Percentiles rank a stretch among this genome's conserved stretches.
Evolutionary conservation across 2,797 vertebrate genomes (phyloP).

Genomic region (Erethizon dorsatum): DNA sequence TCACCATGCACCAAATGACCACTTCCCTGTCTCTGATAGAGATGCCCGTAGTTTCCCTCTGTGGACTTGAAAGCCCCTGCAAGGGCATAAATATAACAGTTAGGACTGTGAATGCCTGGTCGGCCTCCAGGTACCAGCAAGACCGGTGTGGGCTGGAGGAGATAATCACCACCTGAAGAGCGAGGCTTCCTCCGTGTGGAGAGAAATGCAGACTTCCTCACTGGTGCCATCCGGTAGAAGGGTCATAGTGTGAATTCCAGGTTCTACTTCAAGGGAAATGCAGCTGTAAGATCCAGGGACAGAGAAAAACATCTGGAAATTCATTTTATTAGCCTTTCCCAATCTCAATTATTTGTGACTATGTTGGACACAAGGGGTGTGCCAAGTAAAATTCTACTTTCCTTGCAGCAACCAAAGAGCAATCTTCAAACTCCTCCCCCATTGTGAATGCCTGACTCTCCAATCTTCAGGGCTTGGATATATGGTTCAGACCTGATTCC

Average conservation of each 20-base stretch:
- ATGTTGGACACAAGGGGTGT: not conserved
- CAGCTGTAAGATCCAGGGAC: not conserved
- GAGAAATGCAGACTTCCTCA: not conserved
- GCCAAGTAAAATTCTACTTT: not conserved
- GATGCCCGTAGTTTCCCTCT: not conserved
- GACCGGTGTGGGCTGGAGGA: not conserved
- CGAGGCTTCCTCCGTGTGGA: not conserved
- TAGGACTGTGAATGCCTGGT: not conserved
- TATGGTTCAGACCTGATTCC: not conserved
- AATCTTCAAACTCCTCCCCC: not conserved
- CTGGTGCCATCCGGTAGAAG: not conserved
- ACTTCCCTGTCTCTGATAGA: not conserved
- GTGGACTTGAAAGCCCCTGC: not conserved
- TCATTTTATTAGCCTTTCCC: not conserved
- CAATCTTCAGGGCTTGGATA: not conserved
- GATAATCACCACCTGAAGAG: not conserved
- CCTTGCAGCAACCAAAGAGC: not conserved
- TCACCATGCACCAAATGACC: not conserved
- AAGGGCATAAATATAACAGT: not conserved
- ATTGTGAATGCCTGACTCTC: not conserved
- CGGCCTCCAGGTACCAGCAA: fast-evolving
- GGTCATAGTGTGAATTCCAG: not conserved
- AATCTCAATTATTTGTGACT: not conserved
- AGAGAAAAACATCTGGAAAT: not conserved
- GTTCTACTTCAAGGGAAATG: not conserved